Evolutionary conservation across 2,113 vertebrate genomes (phyloP), one percentile per base, ranked within the genome.

Genomic region (Polypterus bichir): DNA sequence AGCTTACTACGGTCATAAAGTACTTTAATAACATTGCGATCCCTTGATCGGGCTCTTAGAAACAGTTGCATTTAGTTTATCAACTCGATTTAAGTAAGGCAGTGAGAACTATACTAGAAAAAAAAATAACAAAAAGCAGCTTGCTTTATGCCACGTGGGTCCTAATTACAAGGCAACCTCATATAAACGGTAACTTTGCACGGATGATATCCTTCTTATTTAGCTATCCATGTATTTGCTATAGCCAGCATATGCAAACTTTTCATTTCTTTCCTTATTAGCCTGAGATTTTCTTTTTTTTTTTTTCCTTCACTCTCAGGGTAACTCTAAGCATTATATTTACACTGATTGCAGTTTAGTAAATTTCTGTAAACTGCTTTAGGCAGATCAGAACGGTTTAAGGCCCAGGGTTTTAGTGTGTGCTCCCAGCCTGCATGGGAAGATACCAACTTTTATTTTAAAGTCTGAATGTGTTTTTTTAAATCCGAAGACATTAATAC

Each of bases 71-170:
- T 90, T 85, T 78, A 83, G 86, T 86, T 81, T 70, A 87, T 85
- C 80, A 76, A 85, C 78, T 88, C 65, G 81, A 79, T 82, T 88
- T 88, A 86, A 88, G 85, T 90, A 89, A 92, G 85, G 85, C 89
- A 89, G 85, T 88, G 82, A 88, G 77, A 86, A 89, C 82, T 86
- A 88, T 79, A 70, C 86, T 85, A 86, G 77, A 81, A 85, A 84
- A 70, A 62, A 68, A 64, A 82, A 75, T 67, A 74, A 84, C 78
- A 76, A 27, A 27, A 86, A 81, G 80, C 82, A 83, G 81, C 85
- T 85, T 87, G 83, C 77, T 74, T 72, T 77, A 73, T 80, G 76
- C 77, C 76, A 82, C 74, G 82, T 79, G 76, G 80, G 77, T 84
- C 77, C 70, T 74, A 70, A 77, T 78, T 79, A 74, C 71, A 69